A percentile compares a stretch with the other conserved stretches of the same genome.
These are phyloP conservation scores for Macrobrachium nipponense DNA, from an alignment of 1,140 invertebrate species.

Conservation along the genomic window DNA sequence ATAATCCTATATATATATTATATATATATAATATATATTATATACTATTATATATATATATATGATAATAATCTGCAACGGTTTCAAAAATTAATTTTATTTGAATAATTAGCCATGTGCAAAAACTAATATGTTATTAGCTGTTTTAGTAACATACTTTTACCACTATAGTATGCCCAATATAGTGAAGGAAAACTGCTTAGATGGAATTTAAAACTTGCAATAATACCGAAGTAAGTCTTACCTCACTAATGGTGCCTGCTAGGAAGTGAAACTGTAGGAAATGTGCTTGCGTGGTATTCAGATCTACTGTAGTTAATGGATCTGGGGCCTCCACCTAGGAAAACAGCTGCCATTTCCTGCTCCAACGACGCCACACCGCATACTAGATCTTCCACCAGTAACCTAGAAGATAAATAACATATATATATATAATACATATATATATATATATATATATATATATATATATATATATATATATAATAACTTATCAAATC, in stretches of 20 bases:
- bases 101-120: too few species aligned
- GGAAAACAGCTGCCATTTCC: slow-evolving; percentile 70
- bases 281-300: slow-evolving; percentile 67
- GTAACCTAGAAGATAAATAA: slow-evolving; percentile 30
- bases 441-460: background rate
- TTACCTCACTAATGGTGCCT: slow-evolving; percentile 59
- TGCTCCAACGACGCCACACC: slow-evolving; percentile 69
- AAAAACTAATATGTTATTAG: too few species aligned
- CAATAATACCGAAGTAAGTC: background rate
- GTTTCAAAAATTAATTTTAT: too few species aligned
- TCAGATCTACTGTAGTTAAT: slow-evolving; percentile 69
- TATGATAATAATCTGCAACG: too few species aligned
- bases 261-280: slow-evolving; percentile 61
- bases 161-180: too few species aligned
- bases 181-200: too few species aligned
- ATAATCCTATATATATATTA: too few species aligned
- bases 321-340: slow-evolving; percentile 66
- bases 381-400: slow-evolving; percentile 67
- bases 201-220: too few species aligned
- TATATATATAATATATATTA: too few species aligned
- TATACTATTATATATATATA: too few species aligned
- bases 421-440: background rate
- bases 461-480: slow-evolving; percentile 4
- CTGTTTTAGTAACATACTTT: too few species aligned
- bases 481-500: background rate